A percentile compares a stretch with the other conserved stretches of the same genome.
Evolutionary conservation across 92 coral and sea anemone species (phyloP).

Genomic region (Epizoanthus ramosus): DNA sequence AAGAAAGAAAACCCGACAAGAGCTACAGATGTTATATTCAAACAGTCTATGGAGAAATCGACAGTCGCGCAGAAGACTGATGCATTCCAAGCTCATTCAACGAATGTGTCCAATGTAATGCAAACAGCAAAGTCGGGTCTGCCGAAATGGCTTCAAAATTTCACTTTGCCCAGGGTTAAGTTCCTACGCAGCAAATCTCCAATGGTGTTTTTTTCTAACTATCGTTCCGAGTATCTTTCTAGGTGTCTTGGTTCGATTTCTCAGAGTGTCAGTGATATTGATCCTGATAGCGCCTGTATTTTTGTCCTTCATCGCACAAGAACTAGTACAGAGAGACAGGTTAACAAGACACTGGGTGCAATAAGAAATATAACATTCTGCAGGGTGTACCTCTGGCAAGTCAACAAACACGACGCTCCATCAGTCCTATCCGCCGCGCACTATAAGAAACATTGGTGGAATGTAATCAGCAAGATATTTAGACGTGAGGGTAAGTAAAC

Average conservation of each 20-base stretch:
- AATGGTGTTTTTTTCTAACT: conserved; percentile 35
- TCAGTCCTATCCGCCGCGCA: neutral
- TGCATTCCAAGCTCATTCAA: too few species aligned
- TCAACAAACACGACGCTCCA: conserved; percentile 26
- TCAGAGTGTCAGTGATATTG: conserved; percentile 40
- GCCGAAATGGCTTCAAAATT: neutral
- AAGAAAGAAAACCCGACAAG: too few species aligned
- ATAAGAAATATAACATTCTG: conserved; percentile 43
- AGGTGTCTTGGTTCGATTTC: conserved; percentile 48
- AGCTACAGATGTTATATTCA: too few species aligned
- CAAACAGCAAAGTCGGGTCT: neutral
- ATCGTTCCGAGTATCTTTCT: conserved; percentile 41
- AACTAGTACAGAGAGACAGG: neutral
- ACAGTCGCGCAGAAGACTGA: too few species aligned
- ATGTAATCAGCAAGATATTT: conserved; percentile 27
- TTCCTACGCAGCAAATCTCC: neutral
- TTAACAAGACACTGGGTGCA: conserved; percentile 26
- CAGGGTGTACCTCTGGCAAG: conserved; percentile 28
- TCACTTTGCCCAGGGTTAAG: neutral
- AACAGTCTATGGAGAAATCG: too few species aligned
- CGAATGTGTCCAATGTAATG: too few species aligned
- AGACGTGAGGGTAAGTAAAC: conserved; percentile 9
- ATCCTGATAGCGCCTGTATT: conserved; percentile 43
- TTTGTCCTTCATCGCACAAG: conserved; percentile 41
- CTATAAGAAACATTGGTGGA: conserved; percentile 26